Evolutionary conservation across 2,113 vertebrate species (phyloP).

Genomic region (Aldabrachelys gigantea): DNA sequence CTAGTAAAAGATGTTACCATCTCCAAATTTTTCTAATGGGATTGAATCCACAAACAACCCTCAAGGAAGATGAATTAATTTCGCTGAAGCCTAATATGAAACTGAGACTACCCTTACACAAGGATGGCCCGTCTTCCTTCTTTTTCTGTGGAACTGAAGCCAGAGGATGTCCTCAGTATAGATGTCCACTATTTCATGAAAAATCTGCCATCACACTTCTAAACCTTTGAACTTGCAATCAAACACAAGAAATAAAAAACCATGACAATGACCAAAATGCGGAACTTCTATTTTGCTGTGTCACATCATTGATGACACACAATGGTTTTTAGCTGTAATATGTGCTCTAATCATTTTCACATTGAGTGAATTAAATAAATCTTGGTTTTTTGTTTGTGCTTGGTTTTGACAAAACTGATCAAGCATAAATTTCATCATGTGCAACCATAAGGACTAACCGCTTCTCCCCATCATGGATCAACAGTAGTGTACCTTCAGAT

Average conservation of each 20-base stretch:
- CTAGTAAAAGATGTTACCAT: background rate
- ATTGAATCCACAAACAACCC: background rate
- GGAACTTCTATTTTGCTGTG: rapidly evolving
- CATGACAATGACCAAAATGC: background rate
- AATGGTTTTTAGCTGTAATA: background rate
- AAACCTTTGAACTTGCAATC: background rate
- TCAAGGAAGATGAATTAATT: background rate
- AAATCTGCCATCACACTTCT: background rate
- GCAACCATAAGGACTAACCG: background rate
- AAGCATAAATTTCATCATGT: background rate
- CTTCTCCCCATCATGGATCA: background rate
- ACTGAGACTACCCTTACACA: background rate
- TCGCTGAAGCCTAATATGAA: background rate
- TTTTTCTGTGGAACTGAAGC: background rate
- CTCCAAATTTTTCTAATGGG: background rate
- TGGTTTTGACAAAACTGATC: background rate
- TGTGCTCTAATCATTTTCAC: background rate
- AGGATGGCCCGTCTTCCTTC: background rate
- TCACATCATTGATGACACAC: background rate
- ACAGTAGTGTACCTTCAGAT: background rate
- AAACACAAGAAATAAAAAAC: background rate
- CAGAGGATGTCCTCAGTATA: background rate
- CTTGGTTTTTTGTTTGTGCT: background rate
- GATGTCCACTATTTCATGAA: background rate
- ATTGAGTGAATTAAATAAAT: background rate